Percentiles rank a stretch among this genome's conserved stretches.
phyloP scores from a whole-genome alignment of 2,113 vertebrate species.

The Felis catus region DNA sequence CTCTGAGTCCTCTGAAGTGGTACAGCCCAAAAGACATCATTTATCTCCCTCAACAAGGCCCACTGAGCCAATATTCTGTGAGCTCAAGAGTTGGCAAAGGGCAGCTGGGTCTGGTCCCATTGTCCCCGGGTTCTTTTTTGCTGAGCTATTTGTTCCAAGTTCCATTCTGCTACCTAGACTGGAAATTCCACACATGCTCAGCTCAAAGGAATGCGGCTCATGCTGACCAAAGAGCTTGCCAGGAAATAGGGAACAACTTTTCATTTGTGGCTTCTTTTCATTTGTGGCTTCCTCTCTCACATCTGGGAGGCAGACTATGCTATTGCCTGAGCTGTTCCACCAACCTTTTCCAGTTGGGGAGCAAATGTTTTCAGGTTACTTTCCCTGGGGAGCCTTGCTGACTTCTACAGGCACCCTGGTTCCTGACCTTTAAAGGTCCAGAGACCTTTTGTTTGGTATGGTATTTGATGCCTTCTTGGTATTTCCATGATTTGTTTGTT shows the following conservation, averaged over 20 bases:
- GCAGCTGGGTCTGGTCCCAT: slow-evolving; percentile 9
- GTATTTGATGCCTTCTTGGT: not conserved
- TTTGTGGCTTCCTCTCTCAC: slow-evolving; percentile 31
- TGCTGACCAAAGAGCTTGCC: slow-evolving; percentile 22
- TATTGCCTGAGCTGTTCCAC: not conserved
- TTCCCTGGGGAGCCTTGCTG: not conserved
- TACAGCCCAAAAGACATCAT: not conserved
- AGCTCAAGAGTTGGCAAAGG: slow-evolving; percentile 39
- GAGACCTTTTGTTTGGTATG: not conserved
- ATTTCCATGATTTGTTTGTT: not conserved
- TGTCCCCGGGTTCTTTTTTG: slow-evolving; percentile 71
- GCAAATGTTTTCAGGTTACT: not conserved
- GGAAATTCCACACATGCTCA: slow-evolving; percentile 71
- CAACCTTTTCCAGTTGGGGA: not conserved
- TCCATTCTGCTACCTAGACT: slow-evolving; percentile 76
- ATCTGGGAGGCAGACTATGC: slow-evolving; percentile 9
- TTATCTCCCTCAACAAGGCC: not conserved
- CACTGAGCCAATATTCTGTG: slow-evolving; percentile 18
- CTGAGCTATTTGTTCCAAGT: slow-evolving; percentile 73
- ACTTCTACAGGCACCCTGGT: not conserved
- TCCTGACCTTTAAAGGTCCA: not conserved
- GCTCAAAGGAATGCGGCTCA: slow-evolving; percentile 66
- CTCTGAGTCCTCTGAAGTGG: not conserved
- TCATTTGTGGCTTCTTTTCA: slow-evolving; percentile 36
- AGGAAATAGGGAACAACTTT: slow-evolving; percentile 47